Evolutionary conservation across 2,797 vertebrate genomes (phyloP).

Genomic region (Clarias pachynema): DNA sequence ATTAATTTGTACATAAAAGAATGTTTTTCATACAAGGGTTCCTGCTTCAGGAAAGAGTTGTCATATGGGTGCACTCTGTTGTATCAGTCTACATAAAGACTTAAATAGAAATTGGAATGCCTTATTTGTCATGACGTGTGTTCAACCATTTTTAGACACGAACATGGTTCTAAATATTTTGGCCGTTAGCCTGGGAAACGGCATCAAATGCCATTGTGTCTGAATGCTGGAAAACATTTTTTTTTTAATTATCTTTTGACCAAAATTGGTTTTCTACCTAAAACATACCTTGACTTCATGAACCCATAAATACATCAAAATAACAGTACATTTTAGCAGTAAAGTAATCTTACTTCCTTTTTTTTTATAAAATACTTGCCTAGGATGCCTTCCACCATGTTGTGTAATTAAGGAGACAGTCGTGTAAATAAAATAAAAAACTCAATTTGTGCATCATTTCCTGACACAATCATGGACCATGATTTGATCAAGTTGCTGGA

Average conservation of each 20-base stretch:
- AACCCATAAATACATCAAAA: neutral
- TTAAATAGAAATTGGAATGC: too few relatives aligned
- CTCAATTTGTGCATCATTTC: neutral
- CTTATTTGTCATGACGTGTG: neutral
- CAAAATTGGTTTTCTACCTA: neutral
- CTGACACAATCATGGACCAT: neutral
- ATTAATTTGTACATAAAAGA: neutral
- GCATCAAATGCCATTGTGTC: neutral
- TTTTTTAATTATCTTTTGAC: neutral
- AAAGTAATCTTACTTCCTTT: neutral
- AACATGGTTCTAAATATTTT: neutral
- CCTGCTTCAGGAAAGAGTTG: neutral
- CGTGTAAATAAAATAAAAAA: neutral
- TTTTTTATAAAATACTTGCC: neutral
- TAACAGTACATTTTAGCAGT: too few relatives aligned
- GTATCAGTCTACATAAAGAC: neutral
- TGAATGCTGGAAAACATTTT: neutral
- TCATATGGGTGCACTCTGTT: neutral
- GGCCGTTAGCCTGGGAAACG: too few relatives aligned
- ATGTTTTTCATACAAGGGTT: neutral
- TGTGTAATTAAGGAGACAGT: neutral
- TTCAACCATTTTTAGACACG: neutral
- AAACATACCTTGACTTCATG: neutral
- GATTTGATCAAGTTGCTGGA: neutral
- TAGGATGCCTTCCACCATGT: neutral